Evolutionary conservation across 2,888 invertebrate species (phyloP), one percentile per base, ranked within the genome.

Genomic region (Tupiocoris notatus): DNA sequence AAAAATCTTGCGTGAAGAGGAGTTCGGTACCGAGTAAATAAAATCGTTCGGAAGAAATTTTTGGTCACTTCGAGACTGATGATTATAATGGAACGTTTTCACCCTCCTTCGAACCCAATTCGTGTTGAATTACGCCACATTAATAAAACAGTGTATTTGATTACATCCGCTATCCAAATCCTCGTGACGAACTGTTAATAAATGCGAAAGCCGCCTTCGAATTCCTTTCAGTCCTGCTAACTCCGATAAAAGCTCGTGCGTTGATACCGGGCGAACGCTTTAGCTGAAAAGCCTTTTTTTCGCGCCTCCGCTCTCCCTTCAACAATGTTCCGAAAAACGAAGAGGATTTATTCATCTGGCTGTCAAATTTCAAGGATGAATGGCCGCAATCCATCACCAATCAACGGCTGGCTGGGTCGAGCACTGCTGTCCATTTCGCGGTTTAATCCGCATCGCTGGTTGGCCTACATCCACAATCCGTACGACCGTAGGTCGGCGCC

Each of bases 291-390:
- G 39, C 39, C 39, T 39, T 39, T 39, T n/a, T 39, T 39, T 39
- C 39, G 39, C 39, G 39, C 39, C 39, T 39, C 12, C 39, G 39
- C 39, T 39, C 39, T 3, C 39, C 39, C 39, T 39, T 39, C 39
- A 39, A 39, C 39, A 39, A 39, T 39, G 39, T 39, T 39, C 39
- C 39, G 6, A 39, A 39, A n/a, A 39, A 39, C 39, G 39, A 39
- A 39, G 39, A 39, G 39, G 39, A 39, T 39, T 59, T 59, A 59
- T 59, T 59, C n/a, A 59, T 59, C 59, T 18, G 59, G 59, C 59
- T 59, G 59, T 59, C 59, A 59, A 59, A 59, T 59, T 59, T 59
- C 59, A 20, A 59, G 59, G 18, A 59, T 18, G 59, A 59, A 59
- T 59, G 59, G 59, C 16, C 59, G 59, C n/a, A 59, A 59, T 59